These are phyloP conservation scores for Dicentrarchus labrax DNA, from an alignment of 2,113 vertebrate genomes.

Conservation along the genomic window DNA sequence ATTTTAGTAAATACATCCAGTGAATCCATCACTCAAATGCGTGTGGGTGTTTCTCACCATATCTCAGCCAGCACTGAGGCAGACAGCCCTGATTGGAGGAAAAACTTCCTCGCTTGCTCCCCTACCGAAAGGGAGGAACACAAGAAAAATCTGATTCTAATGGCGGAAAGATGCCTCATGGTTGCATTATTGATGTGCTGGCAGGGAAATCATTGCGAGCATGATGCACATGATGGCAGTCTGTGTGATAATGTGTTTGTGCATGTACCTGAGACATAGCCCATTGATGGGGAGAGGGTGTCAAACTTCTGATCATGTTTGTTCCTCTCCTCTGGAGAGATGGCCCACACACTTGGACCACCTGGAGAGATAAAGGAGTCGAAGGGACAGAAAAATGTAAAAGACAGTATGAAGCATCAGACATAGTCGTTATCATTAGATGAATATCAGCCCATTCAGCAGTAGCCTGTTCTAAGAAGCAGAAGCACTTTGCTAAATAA, in stretches of 20 bases:
- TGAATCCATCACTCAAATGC: not conserved
- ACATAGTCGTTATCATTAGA: not conserved
- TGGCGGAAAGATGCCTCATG: not conserved
- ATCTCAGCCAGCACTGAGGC: conserved; percentile 93
- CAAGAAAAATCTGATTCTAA: not conserved
- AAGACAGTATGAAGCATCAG: not conserved
- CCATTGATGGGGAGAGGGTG: conserved; percentile 90
- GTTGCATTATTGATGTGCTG: not conserved
- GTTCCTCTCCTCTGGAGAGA: conserved; percentile 90
- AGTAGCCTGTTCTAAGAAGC: not conserved
- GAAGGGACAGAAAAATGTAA: not conserved
- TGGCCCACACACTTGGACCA: conserved; percentile 90
- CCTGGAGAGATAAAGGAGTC: conserved; percentile 75
- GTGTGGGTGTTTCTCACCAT: conserved; percentile 86
- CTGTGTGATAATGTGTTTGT: not conserved
- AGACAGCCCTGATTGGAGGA: conserved; percentile 94
- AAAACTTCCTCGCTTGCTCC: conserved; percentile 94
- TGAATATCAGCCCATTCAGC: not conserved
- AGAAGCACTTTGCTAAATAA: not conserved
- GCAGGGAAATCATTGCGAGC: not conserved
- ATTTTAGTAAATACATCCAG: conserved; percentile 4
- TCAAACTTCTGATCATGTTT: conserved; percentile 95
- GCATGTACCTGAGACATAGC: conserved; percentile 90
- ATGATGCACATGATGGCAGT: not conserved
- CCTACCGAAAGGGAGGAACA: conserved; percentile 79